These are phyloP conservation scores for Melitaea athalia DNA, from an alignment of 2,888 invertebrate genomes.

Conservation along the genomic window DNA sequence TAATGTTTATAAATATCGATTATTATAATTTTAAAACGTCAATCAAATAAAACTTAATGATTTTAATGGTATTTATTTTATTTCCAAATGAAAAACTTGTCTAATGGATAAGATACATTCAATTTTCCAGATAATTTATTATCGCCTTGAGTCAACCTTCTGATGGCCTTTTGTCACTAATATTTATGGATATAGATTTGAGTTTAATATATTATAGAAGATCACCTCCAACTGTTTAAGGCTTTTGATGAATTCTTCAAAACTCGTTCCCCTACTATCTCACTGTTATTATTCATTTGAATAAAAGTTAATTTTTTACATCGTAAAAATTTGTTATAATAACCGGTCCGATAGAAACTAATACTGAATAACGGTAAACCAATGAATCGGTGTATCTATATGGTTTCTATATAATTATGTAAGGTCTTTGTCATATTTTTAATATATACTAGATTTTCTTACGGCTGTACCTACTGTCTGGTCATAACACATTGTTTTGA, in stretches of 20 bases:
- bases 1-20: not conserved
- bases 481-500: not conserved
- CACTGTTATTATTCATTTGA: conserved; percentile 11
- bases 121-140: conserved; percentile 17
- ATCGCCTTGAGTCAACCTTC: conserved; percentile 20
- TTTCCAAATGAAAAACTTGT: conserved; percentile 5
- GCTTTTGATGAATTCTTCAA: conserved; percentile 20
- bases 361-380: conserved; percentile 20
- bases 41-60: not conserved
- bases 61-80: not conserved
- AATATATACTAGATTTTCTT: too few relatives aligned
- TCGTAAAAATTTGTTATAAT: conserved; percentile 13
- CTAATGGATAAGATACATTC: conserved; percentile 7
- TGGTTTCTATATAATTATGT: not conserved
- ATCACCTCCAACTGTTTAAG: conserved; percentile 20
- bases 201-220: conserved; percentile 6
- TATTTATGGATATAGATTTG: not conserved
- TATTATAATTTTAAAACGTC: not conserved
- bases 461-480: too few relatives aligned
- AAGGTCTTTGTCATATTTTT: not conserved
- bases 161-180: conserved; percentile 8
- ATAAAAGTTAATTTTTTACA: conserved; percentile 13
- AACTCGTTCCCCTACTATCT: conserved; percentile 15
- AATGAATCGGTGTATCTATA: not conserved
- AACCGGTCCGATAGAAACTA: conserved; percentile 11